Evolutionary conservation across 2,797 vertebrate genomes (phyloP), one percentile per base, ranked within the genome.

Genomic region (Cirrhinus molitorella): DNA sequence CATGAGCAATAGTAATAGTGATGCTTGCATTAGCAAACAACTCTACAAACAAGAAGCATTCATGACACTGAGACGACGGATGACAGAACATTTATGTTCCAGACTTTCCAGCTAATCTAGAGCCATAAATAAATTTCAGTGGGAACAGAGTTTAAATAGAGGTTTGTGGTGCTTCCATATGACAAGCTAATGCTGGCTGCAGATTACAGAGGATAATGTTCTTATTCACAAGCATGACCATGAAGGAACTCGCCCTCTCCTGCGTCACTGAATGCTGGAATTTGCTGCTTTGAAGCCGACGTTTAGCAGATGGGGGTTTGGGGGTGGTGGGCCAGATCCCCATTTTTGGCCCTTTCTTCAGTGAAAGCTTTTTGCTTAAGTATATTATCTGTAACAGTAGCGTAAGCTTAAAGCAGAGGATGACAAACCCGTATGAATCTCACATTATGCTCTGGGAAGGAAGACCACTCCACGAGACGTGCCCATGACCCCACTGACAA

Each of bases 121-220:
- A 57, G 47, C 47, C 63, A 53, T 66, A 67, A 57, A 84, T 81
- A 65, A 59, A 73, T 67, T 63, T 70, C 53, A 55, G 67, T 79
- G 79, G 51, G 57, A 81, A 65, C 45, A 19, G 14, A 70, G 59
- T 75, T 83, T 66, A 74, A 80, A 66, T 70, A 21, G 67, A 71
- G 80, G 78, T 81, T 55, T 66, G 55, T 37, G 75, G 65, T 66
- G 45, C 25, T 80, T 66, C 75, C 53, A 67, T 63, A 51, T 81
- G 71, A 83, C 67, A 75, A 45, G 61, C 72, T 71, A 57, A 70
- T 51, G 67, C 79, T 68, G 63, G 67, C 83, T 79, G 66, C 61
- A 85, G 79, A 85, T 85, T 85, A 85, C 71, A 76, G 53, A 66
- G 57, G 80, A 84, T 74, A 87, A 87, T 81, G 61, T 51, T 85